Percentiles rank a stretch among this genome's conserved stretches.
phyloP scores from a whole-genome alignment of 2,888 invertebrate species.

The Pollenia angustigena region DNA sequence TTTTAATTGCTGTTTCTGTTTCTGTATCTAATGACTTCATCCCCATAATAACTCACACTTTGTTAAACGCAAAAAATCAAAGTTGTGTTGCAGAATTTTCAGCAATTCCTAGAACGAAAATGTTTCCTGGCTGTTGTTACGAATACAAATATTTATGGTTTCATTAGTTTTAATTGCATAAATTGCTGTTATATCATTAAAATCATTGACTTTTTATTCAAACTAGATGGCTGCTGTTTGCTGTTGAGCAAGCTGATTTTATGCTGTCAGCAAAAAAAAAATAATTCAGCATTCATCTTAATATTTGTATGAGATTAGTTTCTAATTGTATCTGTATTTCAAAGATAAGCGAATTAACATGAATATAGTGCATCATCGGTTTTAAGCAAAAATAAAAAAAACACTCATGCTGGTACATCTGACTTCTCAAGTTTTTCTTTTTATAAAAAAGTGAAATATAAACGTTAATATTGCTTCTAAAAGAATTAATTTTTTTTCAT shows the following conservation, averaged over 20 bases:
- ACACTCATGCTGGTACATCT: no score
- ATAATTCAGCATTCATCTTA: neutral
- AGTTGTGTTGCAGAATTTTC: neutral
- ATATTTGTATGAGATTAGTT: constrained; percentile 6
- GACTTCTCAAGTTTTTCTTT: no score
- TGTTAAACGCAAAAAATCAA: neutral
- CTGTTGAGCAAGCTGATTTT: neutral
- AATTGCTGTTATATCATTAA: constrained; percentile 34
- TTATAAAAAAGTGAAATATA: no score
- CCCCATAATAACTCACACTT: neutral
- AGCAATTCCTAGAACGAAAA: neutral
- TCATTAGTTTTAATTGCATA: constrained; percentile 52
- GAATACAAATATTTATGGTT: constrained; percentile 4
- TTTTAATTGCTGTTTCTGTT: neutral
- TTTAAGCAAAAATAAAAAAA: neutral
- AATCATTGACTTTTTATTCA: neutral
- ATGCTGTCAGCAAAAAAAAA: neutral
- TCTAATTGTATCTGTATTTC: constrained; percentile 53
- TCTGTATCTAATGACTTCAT: neutral
- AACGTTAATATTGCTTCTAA: no score
- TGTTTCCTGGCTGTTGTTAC: neutral
- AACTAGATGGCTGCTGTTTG: constrained; percentile 11
- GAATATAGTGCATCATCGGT: neutral
- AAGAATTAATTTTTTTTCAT: no score
- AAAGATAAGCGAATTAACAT: constrained; percentile 56